phyloP scores from a whole-genome alignment of 92 coral and sea anemone species.

The Siderastrea siderea region DNA sequence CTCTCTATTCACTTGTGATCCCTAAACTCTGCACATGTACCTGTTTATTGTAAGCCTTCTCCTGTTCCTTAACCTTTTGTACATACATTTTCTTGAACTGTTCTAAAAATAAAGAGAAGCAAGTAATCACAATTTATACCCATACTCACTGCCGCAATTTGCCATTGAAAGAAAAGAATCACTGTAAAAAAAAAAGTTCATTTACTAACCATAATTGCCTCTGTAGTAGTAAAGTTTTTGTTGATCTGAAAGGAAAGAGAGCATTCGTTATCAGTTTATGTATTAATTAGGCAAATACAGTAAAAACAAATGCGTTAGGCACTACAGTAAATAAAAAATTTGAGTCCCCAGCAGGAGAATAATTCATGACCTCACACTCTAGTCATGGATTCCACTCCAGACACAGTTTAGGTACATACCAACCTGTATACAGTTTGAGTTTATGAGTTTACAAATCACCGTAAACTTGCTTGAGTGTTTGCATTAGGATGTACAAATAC shows the following conservation, averaged over 20 bases:
- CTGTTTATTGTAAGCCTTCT: constrained; percentile 93
- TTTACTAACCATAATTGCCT: constrained; percentile 92
- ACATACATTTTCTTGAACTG: constrained; percentile 98
- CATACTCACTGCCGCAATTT: too few species aligned
- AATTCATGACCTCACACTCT: too few species aligned
- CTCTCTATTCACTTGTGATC: background rate
- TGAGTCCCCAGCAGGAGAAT: too few species aligned
- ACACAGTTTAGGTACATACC: too few species aligned
- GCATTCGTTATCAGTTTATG: too few species aligned
- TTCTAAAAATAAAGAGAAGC: constrained; percentile 33
- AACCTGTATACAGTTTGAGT: too few species aligned
- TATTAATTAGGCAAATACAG: background rate
- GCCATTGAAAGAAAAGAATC: background rate
- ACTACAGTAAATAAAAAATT: background rate
- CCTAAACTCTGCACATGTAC: constrained; percentile 15
- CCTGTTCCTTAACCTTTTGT: constrained; percentile 96
- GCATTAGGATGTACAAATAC: too few species aligned
- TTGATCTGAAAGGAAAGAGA: constrained; percentile 71
- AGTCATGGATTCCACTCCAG: too few species aligned
- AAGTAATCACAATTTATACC: background rate
- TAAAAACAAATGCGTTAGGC: background rate
- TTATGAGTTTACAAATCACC: too few species aligned
- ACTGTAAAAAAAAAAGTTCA: background rate
- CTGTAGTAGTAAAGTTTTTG: constrained; percentile 93
- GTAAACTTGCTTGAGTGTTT: too few species aligned